Evolutionary conservation across 2,113 vertebrate species (phyloP), one percentile per base, ranked within the genome.

Genomic region (Campylorhamphus procurvoides): DNA sequence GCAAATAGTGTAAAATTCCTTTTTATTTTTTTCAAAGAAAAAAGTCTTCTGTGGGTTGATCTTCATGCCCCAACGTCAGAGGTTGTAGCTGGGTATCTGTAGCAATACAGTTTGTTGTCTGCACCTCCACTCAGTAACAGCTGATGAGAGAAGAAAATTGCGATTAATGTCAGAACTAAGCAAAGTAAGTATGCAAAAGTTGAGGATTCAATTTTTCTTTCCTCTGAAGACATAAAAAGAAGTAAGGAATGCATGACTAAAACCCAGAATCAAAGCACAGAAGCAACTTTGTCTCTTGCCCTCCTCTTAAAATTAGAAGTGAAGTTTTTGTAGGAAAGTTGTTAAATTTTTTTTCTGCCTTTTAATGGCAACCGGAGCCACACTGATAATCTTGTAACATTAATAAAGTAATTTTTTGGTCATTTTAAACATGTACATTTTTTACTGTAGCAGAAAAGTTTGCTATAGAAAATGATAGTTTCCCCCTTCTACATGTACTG

Each of bases 31-130:
- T 18, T 23, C 10, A 28, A 1, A 16, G 42, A 50, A 22, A 23
- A 19, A 50, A 40, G 35, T 53, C 53, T 67, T 82, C 84, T 69
- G 47, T 67, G 50, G 53, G 77, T 92, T 96, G 84, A 52, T 16
- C 50, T 97, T 98, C 98, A 99, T 10, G 99, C 99, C 60, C 99
- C 99, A 5, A 98, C 98, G 71, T 99, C 98, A 10, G 98, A 99
- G 76, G 97, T 97, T 62, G 97, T 97, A 75, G 98, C 95, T 25
- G 98, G 98, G 59, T 99, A 99, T 97, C 89, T 98, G 98, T 99
- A 99, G 75, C 98, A 98, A 97, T 99, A 99, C n/a, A 99, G 97
- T 92, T 99, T 99, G 98, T 99, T 99, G 97, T 99, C 99, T 28
- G 99, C 99, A 19, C 99, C 99, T 66, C 99, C 99, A 64, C 99